A percentile compares a stretch with the other conserved stretches of the same genome.
Conservation (phyloP, 2,113 vertebrate species). For the Brachypteracias leptosomus region DNA sequence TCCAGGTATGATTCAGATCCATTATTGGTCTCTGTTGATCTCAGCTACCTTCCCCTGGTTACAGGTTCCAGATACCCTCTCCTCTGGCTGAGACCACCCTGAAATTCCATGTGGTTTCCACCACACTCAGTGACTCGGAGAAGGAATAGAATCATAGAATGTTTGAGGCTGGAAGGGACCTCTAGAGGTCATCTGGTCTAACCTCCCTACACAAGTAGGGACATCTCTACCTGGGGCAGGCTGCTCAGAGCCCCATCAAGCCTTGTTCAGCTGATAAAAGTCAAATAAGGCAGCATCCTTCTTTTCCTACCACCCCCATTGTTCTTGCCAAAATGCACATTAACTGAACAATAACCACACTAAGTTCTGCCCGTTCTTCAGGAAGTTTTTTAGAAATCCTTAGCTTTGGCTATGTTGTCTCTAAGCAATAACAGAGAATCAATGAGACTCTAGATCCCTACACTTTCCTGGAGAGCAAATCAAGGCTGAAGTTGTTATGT, state of each 20-base stretch:
- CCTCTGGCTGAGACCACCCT: background rate
- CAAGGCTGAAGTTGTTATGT: background rate
- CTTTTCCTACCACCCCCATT: background rate
- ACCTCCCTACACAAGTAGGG: too few relatives aligned
- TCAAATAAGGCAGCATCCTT: background rate
- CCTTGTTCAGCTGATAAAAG: background rate
- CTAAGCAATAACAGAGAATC: background rate
- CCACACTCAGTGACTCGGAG: background rate
- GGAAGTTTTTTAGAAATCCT: background rate
- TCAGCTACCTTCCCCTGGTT: background rate
- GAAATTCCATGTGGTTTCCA: background rate
- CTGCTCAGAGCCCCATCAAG: too few relatives aligned
- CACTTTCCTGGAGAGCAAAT: background rate
- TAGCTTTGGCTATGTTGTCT: background rate
- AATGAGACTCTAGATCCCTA: background rate
- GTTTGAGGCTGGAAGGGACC: too few relatives aligned
- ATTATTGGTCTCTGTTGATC: background rate
- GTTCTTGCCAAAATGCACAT: background rate
- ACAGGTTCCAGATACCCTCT: background rate
- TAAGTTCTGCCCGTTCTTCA: background rate
- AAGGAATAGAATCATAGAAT: too few relatives aligned
- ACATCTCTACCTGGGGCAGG: too few relatives aligned
- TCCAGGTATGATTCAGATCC: background rate
- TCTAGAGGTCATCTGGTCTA: too few relatives aligned
- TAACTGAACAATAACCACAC: background rate